phyloP scores from a whole-genome alignment of 37 sponge, comb jelly and placozoan genomes.

The Aplysina aerophoba region DNA sequence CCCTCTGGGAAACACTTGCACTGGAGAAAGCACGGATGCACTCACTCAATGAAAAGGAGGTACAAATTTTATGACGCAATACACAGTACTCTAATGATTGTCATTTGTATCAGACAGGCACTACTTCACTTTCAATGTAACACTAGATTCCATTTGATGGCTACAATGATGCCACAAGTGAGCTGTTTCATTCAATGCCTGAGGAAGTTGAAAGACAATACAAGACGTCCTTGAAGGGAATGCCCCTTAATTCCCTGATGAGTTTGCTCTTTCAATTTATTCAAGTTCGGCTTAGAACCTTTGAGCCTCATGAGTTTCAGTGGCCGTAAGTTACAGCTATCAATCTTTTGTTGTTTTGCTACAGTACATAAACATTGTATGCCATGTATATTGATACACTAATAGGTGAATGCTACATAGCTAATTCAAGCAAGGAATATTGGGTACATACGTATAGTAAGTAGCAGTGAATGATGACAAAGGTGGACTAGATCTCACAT shows the following conservation, averaged over 20 bases:
- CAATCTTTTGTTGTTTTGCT: too few species aligned
- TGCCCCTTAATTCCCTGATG: conserved; percentile 48
- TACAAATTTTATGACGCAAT: neutral
- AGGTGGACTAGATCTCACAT: too few species aligned
- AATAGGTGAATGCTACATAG: too few species aligned
- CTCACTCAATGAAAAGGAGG: conserved; percentile 40
- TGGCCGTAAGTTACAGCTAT: conserved; percentile 40
- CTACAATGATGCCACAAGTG: conserved; percentile 21
- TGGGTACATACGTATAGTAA: too few species aligned
- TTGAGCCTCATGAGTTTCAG: neutral
- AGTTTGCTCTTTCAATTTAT: neutral
- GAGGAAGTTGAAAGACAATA: conserved; percentile 8
- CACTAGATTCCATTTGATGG: conserved; percentile 64
- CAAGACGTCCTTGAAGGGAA: conserved; percentile 4
- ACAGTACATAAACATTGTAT: too few species aligned
- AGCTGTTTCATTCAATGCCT: neutral
- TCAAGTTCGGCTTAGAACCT: conserved; percentile 6
- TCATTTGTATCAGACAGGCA: neutral
- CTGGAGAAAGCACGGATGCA: conserved; percentile 48
- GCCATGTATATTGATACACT: too few species aligned
- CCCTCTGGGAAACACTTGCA: conserved; percentile 72
- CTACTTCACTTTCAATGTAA: neutral
- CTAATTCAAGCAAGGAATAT: too few species aligned
- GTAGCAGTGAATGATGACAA: too few species aligned
- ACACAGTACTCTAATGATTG: too few species aligned